Base-by-base conservation (phyloP, 2,113 vertebrate genomes). In the Empidonax alnorum region DNA sequence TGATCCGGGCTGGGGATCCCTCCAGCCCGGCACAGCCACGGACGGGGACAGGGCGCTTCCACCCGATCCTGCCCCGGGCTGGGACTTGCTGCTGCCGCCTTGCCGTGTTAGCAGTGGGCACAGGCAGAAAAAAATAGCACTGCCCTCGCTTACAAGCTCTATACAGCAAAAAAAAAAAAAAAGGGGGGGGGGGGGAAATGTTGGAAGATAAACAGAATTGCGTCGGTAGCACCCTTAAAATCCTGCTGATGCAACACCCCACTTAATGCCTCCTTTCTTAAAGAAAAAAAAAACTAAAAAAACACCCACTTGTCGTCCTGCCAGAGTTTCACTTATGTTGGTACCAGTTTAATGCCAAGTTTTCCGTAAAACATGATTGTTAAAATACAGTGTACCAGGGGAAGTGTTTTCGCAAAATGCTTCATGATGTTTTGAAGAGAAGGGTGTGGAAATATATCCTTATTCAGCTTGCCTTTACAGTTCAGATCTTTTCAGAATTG, bases 301-400 rank as follows among this genome's bases (percentile, higher is more conserved):
- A 6, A 5, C 50, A 78, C 46, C 16, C 22, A 8, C 21, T 85
- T 81, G 39, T 93, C 52, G 61, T 67, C 41, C 28, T 68, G 74
- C 74, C 75, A 46, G 78, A 77, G 69, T 58, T 89, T 85, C 53
- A n/a, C 91, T 97, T 89, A 6, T 14, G 84, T 62, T 75, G 72
- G 42, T 86, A 65, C 12, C 72, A 44, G 30, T 68, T 92, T 47
- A 80, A 89, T 92, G 91, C 89, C 85, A 95, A 95, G 66, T 93
- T 94, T 92, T 66, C 89, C 79, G 23, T n/a, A 18, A 90, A 82
- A 66, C 28, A 9, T 68, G 59, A 20, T 72, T 71, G 65, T 67
- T 96, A 77, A 94, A 94, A 73, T 73, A 35, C 91, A 74, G 82
- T 21, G n/a, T 35, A 13, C 28, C 35, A 73, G 62, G 84, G 76